Base-by-base conservation (phyloP, 35 echinoderm and acorn worm species). In the Acanthaster planci region DNA sequence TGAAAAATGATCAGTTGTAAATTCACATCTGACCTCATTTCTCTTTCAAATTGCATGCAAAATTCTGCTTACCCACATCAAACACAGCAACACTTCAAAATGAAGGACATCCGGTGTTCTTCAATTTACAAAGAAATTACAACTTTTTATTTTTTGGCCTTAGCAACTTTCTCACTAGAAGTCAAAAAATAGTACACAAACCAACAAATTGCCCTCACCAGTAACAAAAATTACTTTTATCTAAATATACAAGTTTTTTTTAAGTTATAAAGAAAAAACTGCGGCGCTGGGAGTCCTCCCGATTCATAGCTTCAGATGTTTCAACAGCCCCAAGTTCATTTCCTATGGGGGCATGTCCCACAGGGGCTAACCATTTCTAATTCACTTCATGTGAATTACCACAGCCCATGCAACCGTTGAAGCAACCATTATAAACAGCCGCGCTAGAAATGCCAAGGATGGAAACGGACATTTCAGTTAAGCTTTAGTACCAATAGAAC, bases 171-270 rank as follows among this genome's bases (percentile, higher is more conserved):
- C 56, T 34, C 15, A 34, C 64, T 72, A 72, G 34, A 26, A 72
- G 64, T 72, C 64, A 72, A 72, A 72, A 72, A 72, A 72, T 72
- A 72, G 64, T 72, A 72, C 64, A 72, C 64, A 72, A 72, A 72
- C 30, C 34, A 72, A 60, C 23, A 26, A 26, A 72, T 72, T 72
- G 64, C 64, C 64, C 34, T 72, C 64, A 72, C 64, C 64, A 72
- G 64, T 72, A 72, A 72, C 64, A 72, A 72, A 72, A 72, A 47
- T 47, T 47, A 6, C 42, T 47, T 72, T 72, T 72, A 35, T 72
- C 64, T 72, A 72, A 72, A 72, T 72, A 72, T 72, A 72, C 64
- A 72, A 72, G 64, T 72, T 72, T 60, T n/a, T n/a, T 47, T 72
- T 34, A 72, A 72, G 64, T 72, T 72, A 72, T 34, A 35, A 26